Evolutionary conservation across 1,140 invertebrate species (phyloP).

Genomic region (Kradibia gibbosae): DNA sequence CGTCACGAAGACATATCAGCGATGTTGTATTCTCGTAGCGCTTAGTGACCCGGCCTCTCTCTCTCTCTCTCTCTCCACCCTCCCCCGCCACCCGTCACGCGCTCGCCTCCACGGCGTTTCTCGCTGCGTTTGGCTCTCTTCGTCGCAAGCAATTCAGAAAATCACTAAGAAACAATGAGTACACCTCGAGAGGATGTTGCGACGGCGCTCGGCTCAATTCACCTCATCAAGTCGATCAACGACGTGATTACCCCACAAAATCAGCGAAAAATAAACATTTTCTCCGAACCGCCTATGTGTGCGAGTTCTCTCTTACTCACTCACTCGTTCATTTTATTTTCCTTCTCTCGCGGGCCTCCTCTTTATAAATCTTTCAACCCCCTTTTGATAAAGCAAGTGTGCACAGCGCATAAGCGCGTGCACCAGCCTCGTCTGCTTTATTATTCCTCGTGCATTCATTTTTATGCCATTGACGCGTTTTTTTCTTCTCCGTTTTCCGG

Average conservation of each 20-base stretch:
- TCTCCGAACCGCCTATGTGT: not conserved
- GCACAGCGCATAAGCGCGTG: not conserved
- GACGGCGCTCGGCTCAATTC: conserved; percentile 19
- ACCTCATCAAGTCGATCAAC: conserved; percentile 40
- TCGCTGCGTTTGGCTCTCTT: not conserved
- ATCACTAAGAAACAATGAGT: conserved; percentile 69
- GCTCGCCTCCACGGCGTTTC: conserved; percentile 1
- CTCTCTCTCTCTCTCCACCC: conserved; percentile 27
- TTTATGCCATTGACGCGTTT: not conserved
- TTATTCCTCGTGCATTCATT: conserved; percentile 29
- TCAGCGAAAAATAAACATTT: conserved; percentile 48
- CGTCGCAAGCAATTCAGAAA: conserved; percentile 63
- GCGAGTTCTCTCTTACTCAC: not conserved
- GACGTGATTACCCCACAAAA: conserved; percentile 37
- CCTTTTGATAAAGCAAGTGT: not conserved
- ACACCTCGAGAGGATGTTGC: conserved; percentile 1
- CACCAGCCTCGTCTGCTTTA: conserved; percentile 7
- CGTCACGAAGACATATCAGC: conserved; percentile 65
- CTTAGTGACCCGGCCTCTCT: not conserved
- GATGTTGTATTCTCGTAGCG: not conserved
- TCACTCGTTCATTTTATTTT: not conserved
- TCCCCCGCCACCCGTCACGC: conserved; percentile 53
- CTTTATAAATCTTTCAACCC: too few species aligned
- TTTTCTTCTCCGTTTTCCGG: conserved; percentile 27
- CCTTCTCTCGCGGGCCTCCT: too few species aligned